These are phyloP conservation scores for Ypsolopha sequella DNA, from an alignment of 2,888 invertebrate species.

Conservation along the genomic window DNA sequence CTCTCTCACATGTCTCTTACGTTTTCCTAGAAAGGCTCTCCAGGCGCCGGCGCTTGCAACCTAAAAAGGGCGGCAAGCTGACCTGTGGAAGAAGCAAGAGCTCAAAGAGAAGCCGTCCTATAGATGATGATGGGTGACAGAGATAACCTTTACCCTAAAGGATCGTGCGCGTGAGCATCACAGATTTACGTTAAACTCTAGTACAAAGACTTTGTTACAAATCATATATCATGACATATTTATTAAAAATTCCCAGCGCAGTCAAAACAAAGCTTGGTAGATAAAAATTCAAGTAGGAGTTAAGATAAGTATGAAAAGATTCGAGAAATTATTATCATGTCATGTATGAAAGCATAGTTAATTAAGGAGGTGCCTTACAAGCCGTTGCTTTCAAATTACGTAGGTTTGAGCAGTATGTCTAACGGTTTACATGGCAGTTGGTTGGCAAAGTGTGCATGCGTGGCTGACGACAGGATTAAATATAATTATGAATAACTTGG, in stretches of 20 bases:
- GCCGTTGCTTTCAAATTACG: neutral
- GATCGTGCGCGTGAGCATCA: neutral
- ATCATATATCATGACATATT: no score
- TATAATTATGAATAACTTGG: no score
- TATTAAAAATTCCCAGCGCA: no score
- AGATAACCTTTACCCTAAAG: constrained; percentile 2
- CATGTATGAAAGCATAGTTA: constrained; percentile 22
- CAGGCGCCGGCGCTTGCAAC: neutral
- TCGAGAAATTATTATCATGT: constrained; percentile 4
- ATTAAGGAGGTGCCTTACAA: constrained; percentile 12
- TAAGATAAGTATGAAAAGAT: no score
- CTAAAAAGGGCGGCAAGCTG: neutral
- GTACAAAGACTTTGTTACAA: neutral
- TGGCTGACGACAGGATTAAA: no score
- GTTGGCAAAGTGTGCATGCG: neutral
- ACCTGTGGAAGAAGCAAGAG: neutral
- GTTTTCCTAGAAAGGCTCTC: no score
- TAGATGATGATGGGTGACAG: constrained; percentile 3
- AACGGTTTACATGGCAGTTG: neutral
- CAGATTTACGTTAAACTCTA: neutral
- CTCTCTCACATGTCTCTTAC: no score
- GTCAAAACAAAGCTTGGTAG: no score
- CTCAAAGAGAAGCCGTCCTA: constrained; percentile 2
- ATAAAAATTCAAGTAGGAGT: no score
- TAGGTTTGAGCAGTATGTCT: neutral